Evolutionary conservation across 53 echinoderm and acorn worm genomes (phyloP).

Genomic region (Echinometra lucunter): DNA sequence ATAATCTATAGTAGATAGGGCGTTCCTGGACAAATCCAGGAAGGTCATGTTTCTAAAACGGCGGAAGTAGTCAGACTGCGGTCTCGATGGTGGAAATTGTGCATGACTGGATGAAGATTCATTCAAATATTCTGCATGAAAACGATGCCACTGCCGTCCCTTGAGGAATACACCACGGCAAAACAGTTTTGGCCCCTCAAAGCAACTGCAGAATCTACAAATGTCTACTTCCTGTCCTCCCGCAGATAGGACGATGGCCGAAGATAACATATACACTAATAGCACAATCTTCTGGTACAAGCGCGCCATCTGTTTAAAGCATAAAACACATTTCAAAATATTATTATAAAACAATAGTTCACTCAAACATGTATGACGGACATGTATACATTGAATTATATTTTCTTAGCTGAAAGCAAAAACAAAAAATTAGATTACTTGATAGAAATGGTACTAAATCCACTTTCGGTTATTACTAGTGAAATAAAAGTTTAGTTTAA

Average conservation of each 20-base stretch:
- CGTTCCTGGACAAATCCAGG: not conserved
- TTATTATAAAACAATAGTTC: too few relatives aligned
- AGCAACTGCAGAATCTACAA: not conserved
- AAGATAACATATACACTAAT: too few relatives aligned
- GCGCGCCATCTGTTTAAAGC: too few relatives aligned
- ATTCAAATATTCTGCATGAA: not conserved
- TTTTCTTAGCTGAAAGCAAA: too few relatives aligned
- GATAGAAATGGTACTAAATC: too few relatives aligned
- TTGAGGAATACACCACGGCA: not conserved
- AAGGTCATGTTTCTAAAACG: not conserved
- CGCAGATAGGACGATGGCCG: not conserved
- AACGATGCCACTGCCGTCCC: not conserved
- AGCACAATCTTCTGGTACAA: too few relatives aligned
- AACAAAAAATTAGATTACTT: too few relatives aligned
- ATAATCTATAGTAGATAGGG: not conserved
- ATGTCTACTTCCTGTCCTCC: not conserved
- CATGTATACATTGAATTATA: too few relatives aligned
- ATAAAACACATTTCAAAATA: not conserved
- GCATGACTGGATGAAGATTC: not conserved
- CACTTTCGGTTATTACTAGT: too few relatives aligned
- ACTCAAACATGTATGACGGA: too few relatives aligned
- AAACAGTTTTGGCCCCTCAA: not conserved
- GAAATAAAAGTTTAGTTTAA: too few relatives aligned
- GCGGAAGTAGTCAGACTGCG: not conserved
- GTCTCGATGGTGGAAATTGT: not conserved